These are phyloP conservation scores for Monopis laevigella DNA, from an alignment of 2,888 invertebrate species.

Conservation along the genomic window DNA sequence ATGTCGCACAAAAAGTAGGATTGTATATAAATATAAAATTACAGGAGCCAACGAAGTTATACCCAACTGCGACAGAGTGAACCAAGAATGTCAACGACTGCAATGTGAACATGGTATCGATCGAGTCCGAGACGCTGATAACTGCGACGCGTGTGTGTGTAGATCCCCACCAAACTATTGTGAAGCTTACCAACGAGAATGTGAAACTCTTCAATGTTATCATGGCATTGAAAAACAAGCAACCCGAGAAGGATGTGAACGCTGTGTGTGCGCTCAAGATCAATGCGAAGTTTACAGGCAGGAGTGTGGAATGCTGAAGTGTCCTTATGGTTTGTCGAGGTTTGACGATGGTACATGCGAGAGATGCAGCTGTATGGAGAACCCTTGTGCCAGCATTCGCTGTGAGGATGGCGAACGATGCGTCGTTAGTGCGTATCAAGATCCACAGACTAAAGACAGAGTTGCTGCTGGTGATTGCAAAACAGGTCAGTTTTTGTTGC, in stretches of 20 bases:
- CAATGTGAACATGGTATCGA: constrained; percentile 79
- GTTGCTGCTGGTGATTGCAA: constrained; percentile 71
- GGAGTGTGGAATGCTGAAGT: constrained; percentile 70
- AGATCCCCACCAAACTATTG: constrained; percentile 62
- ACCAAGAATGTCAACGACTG: constrained; percentile 69
- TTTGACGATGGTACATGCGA: constrained; percentile 1
- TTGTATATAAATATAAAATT: not conserved
- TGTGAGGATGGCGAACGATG: constrained; percentile 76
- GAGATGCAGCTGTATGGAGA: constrained; percentile 49
- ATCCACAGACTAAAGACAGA: constrained; percentile 33
- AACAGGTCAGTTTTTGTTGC: constrained; percentile 54
- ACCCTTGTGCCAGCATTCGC: constrained; percentile 73
- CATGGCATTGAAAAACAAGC: constrained; percentile 75
- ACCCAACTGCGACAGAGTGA: constrained; percentile 61
- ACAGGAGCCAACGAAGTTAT: constrained; percentile 34
- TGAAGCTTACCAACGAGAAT: constrained; percentile 66
- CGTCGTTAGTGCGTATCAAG: constrained; percentile 67
- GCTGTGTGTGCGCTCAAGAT: constrained; percentile 62
- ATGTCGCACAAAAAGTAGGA: not conserved
- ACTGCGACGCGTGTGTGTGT: constrained; percentile 74
- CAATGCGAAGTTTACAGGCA: constrained; percentile 66
- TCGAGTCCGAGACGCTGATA: constrained; percentile 47
- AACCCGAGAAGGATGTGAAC: constrained; percentile 67
- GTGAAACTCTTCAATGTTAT: constrained; percentile 59
- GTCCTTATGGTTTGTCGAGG: constrained; percentile 72